Conservation (phyloP, 2,888 invertebrate species). For the Charanyca ferruginea region DNA sequence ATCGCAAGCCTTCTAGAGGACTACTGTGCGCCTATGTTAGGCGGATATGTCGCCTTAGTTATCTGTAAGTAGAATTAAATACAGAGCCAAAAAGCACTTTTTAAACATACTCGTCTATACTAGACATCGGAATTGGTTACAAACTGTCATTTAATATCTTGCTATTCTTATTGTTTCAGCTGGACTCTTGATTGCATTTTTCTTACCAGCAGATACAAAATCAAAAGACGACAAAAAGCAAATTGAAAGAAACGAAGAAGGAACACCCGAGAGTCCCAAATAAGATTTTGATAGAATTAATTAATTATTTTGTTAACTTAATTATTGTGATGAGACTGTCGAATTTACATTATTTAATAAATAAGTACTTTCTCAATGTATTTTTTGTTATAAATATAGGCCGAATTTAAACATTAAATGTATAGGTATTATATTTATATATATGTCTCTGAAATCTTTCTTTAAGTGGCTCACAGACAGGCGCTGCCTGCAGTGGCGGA, state of each 20-base stretch:
- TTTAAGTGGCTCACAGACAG: too few species aligned
- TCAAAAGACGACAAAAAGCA: slow-evolving; percentile 1
- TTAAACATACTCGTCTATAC: not conserved
- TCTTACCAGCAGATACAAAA: slow-evolving; percentile 74
- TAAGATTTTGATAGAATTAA: not conserved
- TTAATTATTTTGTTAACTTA: too few species aligned
- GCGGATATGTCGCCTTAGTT: slow-evolving; percentile 77
- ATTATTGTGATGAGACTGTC: not conserved
- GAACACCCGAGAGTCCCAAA: not conserved
- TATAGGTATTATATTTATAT: too few species aligned
- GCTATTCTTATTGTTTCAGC: slow-evolving; percentile 72
- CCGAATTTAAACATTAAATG: too few species aligned
- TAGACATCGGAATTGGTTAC: too few species aligned
- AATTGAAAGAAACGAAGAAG: slow-evolving; percentile 5
- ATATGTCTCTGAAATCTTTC: too few species aligned
- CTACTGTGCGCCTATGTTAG: slow-evolving; percentile 79
- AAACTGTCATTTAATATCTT: not conserved
- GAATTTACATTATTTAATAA: not conserved
- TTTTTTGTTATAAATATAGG: not conserved
- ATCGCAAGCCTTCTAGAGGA: slow-evolving; percentile 77
- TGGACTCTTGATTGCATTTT: slow-evolving; percentile 75
- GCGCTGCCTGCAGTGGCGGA: too few species aligned
- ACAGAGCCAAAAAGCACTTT: not conserved
- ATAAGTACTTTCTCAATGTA: not conserved
- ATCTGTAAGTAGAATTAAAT: slow-evolving; percentile 71